A percentile compares a stretch with the other conserved stretches of the same genome.
These are phyloP conservation scores for Phrynocephalus vlangalii DNA, from an alignment of 2,797 vertebrate genomes.

Conservation along the genomic window DNA sequence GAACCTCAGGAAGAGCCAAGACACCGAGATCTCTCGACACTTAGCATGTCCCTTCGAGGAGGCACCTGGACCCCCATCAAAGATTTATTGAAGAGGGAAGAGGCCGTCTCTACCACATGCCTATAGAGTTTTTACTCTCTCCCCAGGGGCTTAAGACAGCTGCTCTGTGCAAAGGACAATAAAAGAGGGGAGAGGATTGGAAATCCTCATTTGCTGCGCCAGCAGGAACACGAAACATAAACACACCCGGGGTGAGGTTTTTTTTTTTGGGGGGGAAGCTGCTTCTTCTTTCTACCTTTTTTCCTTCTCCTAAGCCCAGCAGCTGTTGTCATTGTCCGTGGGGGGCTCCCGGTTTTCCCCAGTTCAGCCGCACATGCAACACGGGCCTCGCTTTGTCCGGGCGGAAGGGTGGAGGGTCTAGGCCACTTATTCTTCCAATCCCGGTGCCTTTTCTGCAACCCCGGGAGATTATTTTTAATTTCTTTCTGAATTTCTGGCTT, in stretches of 20 bases:
- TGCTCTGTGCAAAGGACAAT: background rate
- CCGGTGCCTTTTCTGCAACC: background rate
- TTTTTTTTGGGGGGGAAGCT: too few relatives aligned
- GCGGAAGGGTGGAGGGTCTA: too few relatives aligned
- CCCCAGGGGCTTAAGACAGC: background rate
- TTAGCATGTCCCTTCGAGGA: background rate
- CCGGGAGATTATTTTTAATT: background rate
- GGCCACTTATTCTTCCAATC: background rate
- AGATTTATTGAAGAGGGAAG: background rate
- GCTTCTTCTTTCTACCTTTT: background rate
- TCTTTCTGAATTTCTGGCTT: too few relatives aligned
- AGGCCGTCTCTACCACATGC: background rate
- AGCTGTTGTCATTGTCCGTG: slow-evolving; percentile 32
- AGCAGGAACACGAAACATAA: slow-evolving; percentile 21
- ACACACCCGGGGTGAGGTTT: background rate
- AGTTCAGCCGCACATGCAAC: background rate
- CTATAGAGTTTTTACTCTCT: background rate
- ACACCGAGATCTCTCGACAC: too few relatives aligned
- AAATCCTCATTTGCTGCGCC: slow-evolving; percentile 7
- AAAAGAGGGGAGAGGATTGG: background rate
- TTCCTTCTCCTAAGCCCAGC: background rate
- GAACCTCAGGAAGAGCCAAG: background rate
- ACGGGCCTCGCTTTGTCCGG: background rate
- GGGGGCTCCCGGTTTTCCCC: background rate
- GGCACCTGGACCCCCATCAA: background rate